These are phyloP conservation scores for Nibea coibor DNA, from an alignment of 2,113 vertebrate species.

Conservation along the genomic window DNA sequence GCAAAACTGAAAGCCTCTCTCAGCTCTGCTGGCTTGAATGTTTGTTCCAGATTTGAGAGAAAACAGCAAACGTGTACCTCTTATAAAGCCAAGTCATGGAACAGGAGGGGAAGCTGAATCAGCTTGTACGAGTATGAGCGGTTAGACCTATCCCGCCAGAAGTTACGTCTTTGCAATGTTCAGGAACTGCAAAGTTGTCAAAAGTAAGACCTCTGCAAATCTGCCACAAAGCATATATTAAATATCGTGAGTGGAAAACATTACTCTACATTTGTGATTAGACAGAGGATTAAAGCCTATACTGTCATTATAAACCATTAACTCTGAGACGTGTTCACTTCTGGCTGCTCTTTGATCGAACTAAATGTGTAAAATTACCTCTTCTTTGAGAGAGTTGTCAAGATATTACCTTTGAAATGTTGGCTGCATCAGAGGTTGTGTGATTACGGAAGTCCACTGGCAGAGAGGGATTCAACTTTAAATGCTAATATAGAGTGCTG, in stretches of 20 bases:
- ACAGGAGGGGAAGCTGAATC: conserved; percentile 44
- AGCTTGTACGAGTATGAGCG: conserved; percentile 34
- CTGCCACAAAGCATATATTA: conserved; percentile 13
- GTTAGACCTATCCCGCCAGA: conserved; percentile 34
- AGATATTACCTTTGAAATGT: conserved; percentile 38
- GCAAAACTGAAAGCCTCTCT: conserved; percentile 46
- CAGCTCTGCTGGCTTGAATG: conserved; percentile 24
- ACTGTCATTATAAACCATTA: neutral
- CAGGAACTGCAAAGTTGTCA: conserved; percentile 41
- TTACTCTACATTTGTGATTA: neutral
- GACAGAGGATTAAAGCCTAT: neutral
- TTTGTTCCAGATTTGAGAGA: conserved; percentile 58
- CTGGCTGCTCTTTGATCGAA: neutral
- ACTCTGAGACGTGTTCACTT: neutral
- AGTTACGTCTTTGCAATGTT: conserved; percentile 30
- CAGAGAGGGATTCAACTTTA: conserved; percentile 38
- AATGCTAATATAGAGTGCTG: conserved; percentile 68
- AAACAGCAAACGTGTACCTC: conserved; percentile 35
- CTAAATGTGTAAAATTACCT: conserved; percentile 19
- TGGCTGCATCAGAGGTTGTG: conserved; percentile 17
- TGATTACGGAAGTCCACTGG: conserved; percentile 14
- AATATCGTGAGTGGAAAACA: neutral
- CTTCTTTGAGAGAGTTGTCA: conserved; percentile 8
- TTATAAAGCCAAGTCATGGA: conserved; percentile 29
- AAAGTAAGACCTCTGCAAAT: conserved; percentile 31